Conservation (phyloP, 2,113 vertebrate genomes). For the Megaceryle maxima region DNA sequence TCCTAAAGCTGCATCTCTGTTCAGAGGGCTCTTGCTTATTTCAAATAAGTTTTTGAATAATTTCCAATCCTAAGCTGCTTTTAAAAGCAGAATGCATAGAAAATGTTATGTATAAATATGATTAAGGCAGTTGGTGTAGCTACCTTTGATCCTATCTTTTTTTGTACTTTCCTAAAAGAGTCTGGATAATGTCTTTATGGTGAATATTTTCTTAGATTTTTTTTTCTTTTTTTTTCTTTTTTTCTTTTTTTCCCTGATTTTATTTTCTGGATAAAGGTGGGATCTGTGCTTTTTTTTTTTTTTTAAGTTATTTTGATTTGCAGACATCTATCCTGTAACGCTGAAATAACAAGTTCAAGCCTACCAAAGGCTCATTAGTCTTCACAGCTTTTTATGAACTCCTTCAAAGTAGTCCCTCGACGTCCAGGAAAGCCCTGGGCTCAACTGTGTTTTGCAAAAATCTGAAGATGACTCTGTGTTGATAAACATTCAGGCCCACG, state of each 20-base stretch:
- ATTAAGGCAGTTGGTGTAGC: background rate
- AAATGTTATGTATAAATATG: conserved; percentile 16
- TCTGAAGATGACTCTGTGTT: background rate
- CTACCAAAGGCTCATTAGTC: background rate
- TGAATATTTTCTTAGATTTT: background rate
- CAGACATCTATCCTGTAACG: background rate
- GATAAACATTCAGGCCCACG: background rate
- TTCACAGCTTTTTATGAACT: background rate
- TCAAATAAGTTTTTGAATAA: background rate
- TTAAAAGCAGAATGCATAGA: background rate
- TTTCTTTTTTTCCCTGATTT: background rate
- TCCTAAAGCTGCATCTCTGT: background rate
- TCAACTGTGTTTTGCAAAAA: background rate
- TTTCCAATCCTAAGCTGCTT: conserved; percentile 24
- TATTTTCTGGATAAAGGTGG: background rate
- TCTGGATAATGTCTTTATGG: background rate
- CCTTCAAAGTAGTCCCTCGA: background rate
- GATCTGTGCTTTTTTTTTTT: background rate
- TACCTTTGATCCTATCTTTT: conserved; percentile 21
- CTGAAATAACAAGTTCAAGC: background rate
- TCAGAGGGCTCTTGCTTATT: background rate
- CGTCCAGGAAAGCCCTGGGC: background rate
- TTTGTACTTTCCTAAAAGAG: background rate
- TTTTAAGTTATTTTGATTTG: background rate
- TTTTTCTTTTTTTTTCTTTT: background rate